Percentiles rank a stretch among this genome's conserved stretches.
phyloP scores from a whole-genome alignment of 53 echinoderm and acorn worm species.

The Crossaster papposus region DNA sequence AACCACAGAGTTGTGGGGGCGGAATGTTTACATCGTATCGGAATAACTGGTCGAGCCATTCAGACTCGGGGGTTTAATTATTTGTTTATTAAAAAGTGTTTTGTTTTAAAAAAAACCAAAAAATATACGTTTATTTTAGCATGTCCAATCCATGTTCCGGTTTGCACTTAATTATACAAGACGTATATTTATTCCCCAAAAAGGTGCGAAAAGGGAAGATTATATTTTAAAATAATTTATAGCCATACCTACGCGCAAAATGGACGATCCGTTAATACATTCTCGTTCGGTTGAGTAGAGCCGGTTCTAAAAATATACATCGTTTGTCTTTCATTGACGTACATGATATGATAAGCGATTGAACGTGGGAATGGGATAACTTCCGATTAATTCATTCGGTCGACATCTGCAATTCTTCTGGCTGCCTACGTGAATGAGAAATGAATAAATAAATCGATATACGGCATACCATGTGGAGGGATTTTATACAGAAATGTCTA shows the following conservation, averaged over 20 bases:
- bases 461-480: background rate
- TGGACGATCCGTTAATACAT: background rate
- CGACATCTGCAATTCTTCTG: background rate
- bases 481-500: background rate
- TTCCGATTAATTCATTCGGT: background rate
- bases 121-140: no score
- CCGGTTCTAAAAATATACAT: constrained; percentile 12
- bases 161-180: no score
- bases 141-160: no score
- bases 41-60: background rate
- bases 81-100: background rate
- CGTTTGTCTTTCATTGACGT: constrained; percentile 20
- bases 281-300: background rate
- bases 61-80: background rate
- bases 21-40: background rate
- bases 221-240: background rate
- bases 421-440: background rate
- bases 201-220: background rate
- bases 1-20: background rate
- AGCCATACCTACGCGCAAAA: background rate
- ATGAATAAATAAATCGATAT: background rate
- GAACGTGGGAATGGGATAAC: background rate
- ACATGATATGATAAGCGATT: background rate
- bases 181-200: background rate
- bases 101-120: background rate